Evolutionary conservation across 1,140 invertebrate genomes (phyloP), one percentile per base, ranked within the genome.

Genomic region (Belonocnema kinseyi): DNA sequence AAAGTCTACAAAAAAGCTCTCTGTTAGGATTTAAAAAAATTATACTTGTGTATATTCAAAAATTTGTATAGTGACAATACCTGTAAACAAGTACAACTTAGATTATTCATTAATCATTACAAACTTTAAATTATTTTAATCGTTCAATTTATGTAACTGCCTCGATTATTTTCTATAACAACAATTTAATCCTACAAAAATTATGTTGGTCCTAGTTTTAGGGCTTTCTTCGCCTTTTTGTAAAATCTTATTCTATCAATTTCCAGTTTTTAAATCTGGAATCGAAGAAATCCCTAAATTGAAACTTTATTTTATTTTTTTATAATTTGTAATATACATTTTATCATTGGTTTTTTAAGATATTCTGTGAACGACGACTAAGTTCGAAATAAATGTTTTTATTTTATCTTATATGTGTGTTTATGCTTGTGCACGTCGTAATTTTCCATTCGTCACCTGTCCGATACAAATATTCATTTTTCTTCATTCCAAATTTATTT

Each of bases 31-130:
- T 53, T 74, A 73, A 13, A 82, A 76, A 77, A 14, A 75, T 76
- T 82, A 70, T 82, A 84, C 40, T 33, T 46, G 61, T 66, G 61
- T 66, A 66, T 21, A 46, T 66, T 66, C 3, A 16, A 40, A 40
- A 66, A 66, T 6, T 66, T 40, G 7, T 40, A n/a, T 66, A 40
- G 33, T 66, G 61, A 33, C n/a, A 66, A 66, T 66, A 66, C 26
- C 61, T 66, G 61, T 66, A 12, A 10, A 66, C 61, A 33, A 66
- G 61, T 66, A 66, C 61, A 66, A 66, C 33, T 66, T 66, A 66
- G 26, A 40, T 66, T 40, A 66, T 66, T 33, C 8, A 16, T 13
- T 66, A 66, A 66, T 33, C 33, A 46, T 66, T 40, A 66, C 16
- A n/a, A 56, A 19, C 12, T 56, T 19, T 56, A 19, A 56, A 21